Base-by-base conservation (phyloP, 2,888 invertebrate genomes). In the Neria commutata region DNA sequence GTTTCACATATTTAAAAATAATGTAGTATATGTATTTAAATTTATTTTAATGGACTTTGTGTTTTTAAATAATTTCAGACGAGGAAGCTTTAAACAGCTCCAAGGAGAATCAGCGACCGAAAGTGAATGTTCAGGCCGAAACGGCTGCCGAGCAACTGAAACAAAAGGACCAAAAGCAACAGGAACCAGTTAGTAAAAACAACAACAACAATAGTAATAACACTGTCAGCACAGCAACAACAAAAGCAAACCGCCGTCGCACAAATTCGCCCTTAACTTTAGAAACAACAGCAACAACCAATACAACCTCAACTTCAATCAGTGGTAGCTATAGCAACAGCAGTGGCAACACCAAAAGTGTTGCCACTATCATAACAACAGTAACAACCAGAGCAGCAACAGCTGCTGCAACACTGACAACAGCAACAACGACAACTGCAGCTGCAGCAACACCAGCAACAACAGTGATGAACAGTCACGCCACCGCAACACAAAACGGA, bases 401-500 rank as follows among this genome's bases (percentile, higher is more conserved):
- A 56, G 37, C 42, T 17, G 19, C 45, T 11, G n/a, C 17, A n/a
- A 25, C 25, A 26, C 51, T 53, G 33, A 51, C 62, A 48, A 29
- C 47, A 56, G 11, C 55, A 56, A 51, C 56, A 53, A 58, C 62
- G 60, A 54, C 56, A 19, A 56, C 37, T 64, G 58, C 58, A 56
- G 24, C 23, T 54, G 2, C 19, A 42, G 23, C 25, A 17, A 29
- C 19, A 3, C 10, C 53, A 45, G 45, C 24, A n/a, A 34, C 4
- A 62, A 58, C 67, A 75, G 80, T 78, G 73, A 82, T 82, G 82
- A 82, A 82, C 70, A 82, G 81, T 73, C 81, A 82, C 78, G 79
- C 78, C 61, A 81, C 82, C 61, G 81, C 79, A 64, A 75, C 78
- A 64, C 81, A 75, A 69, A 80, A 78, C 72, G 81, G 81, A 67